Evolutionary conservation across 2,113 vertebrate genomes (phyloP).

Genomic region (Takifugu bimaculatus): DNA sequence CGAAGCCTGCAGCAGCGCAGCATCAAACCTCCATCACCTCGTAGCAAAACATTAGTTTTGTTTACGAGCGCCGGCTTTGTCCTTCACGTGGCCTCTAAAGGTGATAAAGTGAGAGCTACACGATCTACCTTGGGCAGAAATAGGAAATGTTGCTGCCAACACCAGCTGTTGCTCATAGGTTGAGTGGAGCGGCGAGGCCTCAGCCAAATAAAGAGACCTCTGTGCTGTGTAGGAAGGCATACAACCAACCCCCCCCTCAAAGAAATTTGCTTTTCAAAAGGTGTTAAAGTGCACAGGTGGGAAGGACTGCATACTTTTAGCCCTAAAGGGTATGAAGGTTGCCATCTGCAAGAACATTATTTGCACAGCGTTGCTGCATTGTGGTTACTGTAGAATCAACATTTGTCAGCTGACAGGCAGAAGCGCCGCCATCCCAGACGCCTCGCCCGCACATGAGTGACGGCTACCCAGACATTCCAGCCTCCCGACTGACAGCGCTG

Average conservation of each 20-base stretch:
- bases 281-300: slow-evolving; percentile 57
- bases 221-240: slow-evolving; percentile 51
- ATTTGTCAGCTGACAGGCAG: slow-evolving; percentile 67
- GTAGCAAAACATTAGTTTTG: slow-evolving; percentile 86
- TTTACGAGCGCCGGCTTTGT: slow-evolving; percentile 79
- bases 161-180: slow-evolving; percentile 83
- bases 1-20: slow-evolving; percentile 2
- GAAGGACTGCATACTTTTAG: slow-evolving; percentile 52
- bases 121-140: slow-evolving; percentile 83
- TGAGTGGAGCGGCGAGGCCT: slow-evolving; percentile 65
- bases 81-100: slow-evolving; percentile 90
- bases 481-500: slow-evolving; percentile 61
- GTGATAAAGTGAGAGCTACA: slow-evolving; percentile 92
- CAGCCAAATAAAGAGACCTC: slow-evolving; percentile 77
- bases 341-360: slow-evolving; percentile 69
- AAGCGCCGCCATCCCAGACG: slow-evolving; percentile 41
- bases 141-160: slow-evolving; percentile 83
- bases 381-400: slow-evolving; percentile 72
- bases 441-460: slow-evolving; percentile 56
- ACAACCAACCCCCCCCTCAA: not conserved
- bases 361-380: slow-evolving; percentile 64
- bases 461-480: slow-evolving; percentile 56
- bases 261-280: slow-evolving; percentile 49
- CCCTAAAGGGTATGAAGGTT: slow-evolving; percentile 61
- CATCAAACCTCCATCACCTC: slow-evolving; percentile 33